These are phyloP conservation scores for Hyles vespertilio DNA, from an alignment of 1,140 invertebrate species.

Conservation along the genomic window DNA sequence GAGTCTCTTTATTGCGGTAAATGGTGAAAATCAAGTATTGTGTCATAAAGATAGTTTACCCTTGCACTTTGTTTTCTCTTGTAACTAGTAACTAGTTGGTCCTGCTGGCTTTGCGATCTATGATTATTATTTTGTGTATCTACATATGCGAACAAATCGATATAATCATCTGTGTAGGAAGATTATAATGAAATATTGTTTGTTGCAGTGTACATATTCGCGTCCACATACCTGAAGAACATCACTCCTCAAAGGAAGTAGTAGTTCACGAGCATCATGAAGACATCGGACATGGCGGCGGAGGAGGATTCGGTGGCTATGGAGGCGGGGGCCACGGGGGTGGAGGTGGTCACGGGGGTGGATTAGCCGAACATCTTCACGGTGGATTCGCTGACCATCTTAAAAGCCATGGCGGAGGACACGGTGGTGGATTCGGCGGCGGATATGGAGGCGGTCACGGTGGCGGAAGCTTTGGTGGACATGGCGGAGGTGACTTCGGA, in stretches of 20 bases:
- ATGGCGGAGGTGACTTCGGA: slow-evolving; percentile 11
- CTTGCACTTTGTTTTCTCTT: slow-evolving; percentile 46
- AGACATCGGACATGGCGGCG: slow-evolving; percentile 39
- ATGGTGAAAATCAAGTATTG: slow-evolving; percentile 63
- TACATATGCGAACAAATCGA: background rate
- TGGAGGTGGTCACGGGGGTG: slow-evolving; percentile 22
- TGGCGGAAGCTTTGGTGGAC: slow-evolving; percentile 12
- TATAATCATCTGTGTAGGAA: background rate
- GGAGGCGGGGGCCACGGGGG: slow-evolving; percentile 19
- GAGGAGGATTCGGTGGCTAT: slow-evolving; percentile 23
- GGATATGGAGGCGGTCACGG: slow-evolving; percentile 19
- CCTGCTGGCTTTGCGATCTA: slow-evolving; percentile 43
- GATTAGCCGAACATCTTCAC: slow-evolving; percentile 23
- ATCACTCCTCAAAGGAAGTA: slow-evolving; percentile 58
- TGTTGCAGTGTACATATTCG: slow-evolving; percentile 64
- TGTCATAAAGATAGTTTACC: slow-evolving; percentile 40
- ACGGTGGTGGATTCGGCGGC: slow-evolving; percentile 26
- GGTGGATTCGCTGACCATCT: slow-evolving; percentile 27
- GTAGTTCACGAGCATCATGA: slow-evolving; percentile 57
- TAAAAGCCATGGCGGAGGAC: slow-evolving; percentile 30
- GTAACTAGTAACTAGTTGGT: slow-evolving; percentile 36
- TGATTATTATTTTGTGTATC: slow-evolving; percentile 12
- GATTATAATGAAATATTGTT: slow-evolving; percentile 10
- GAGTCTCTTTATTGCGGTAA: slow-evolving; percentile 55
- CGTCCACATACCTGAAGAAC: slow-evolving; percentile 59